These are phyloP conservation scores for Syndactyla subalaris DNA, from an alignment of 2,797 vertebrate genomes.

Conservation along the genomic window DNA sequence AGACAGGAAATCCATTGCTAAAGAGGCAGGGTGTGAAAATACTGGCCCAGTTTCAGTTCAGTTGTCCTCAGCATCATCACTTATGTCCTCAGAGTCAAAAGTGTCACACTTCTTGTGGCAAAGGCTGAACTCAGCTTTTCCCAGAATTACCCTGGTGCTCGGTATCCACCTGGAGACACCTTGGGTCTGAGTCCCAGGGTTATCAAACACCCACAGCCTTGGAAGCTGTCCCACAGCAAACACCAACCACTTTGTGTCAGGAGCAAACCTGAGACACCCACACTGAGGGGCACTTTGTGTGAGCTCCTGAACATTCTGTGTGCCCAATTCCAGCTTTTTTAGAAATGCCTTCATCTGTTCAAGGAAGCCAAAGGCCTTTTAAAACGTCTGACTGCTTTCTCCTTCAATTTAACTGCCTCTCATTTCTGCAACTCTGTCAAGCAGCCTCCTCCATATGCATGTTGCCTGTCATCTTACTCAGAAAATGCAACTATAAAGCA, in stretches of 20 bases:
- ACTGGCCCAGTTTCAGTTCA: background rate
- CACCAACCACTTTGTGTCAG: accelerated
- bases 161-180: background rate
- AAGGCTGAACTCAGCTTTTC: background rate
- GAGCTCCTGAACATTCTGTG: background rate
- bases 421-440: conserved; percentile 71
- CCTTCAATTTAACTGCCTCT: conserved; percentile 55
- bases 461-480: conserved; percentile 70
- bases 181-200: background rate
- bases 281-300: background rate
- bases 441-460: conserved; percentile 69
- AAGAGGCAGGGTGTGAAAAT: background rate
- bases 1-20: background rate
- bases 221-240: background rate
- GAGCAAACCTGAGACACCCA: background rate
- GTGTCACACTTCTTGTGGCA: background rate
- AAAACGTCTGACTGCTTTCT: conserved; percentile 51
- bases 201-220: background rate
- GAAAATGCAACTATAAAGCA: conserved; percentile 71
- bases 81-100: background rate
- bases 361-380: background rate
- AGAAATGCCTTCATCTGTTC: background rate
- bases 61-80: background rate
- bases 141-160: background rate
- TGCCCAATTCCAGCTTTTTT: background rate